A percentile compares a stretch with the other conserved stretches of the same genome.
phyloP scores from a whole-genome alignment of 2,797 vertebrate species.

The Enteromius mattozi region DNA sequence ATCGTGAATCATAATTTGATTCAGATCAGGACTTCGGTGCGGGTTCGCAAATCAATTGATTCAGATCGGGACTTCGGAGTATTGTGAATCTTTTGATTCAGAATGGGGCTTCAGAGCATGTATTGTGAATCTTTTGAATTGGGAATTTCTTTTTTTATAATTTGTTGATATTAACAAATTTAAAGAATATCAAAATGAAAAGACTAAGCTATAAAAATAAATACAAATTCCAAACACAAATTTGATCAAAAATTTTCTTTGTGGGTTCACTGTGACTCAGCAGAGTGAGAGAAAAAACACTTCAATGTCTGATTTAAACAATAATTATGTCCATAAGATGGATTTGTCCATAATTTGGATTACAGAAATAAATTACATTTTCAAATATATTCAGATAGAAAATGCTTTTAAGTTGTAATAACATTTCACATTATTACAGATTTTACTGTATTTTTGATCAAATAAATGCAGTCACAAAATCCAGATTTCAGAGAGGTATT shows the following conservation, averaged over 20 bases:
- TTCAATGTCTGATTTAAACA: not conserved
- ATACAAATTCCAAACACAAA: not conserved
- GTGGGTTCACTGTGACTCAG: not conserved
- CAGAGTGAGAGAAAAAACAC: not conserved
- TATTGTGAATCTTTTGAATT: too few relatives aligned
- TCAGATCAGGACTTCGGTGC: not conserved
- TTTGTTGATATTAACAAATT: not conserved
- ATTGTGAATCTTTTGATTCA: not conserved
- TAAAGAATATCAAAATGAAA: not conserved
- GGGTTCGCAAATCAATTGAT: not conserved
- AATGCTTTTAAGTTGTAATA: not conserved
- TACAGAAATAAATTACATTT: not conserved
- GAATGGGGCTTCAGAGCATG: too few relatives aligned
- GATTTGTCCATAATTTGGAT: not conserved
- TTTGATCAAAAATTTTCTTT: not conserved
- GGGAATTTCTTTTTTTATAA: not conserved
- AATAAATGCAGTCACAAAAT: not conserved
- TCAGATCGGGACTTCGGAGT: not conserved
- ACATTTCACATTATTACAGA: not conserved
- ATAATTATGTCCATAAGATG: not conserved
- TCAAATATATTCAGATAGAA: not conserved
- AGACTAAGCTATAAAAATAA: not conserved
- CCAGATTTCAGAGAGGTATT: not conserved
- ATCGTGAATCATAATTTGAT: not conserved
- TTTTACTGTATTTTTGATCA: not conserved